phyloP scores from a whole-genome alignment of 2,797 vertebrate species.

The Acanthurus leucopareius region DNA sequence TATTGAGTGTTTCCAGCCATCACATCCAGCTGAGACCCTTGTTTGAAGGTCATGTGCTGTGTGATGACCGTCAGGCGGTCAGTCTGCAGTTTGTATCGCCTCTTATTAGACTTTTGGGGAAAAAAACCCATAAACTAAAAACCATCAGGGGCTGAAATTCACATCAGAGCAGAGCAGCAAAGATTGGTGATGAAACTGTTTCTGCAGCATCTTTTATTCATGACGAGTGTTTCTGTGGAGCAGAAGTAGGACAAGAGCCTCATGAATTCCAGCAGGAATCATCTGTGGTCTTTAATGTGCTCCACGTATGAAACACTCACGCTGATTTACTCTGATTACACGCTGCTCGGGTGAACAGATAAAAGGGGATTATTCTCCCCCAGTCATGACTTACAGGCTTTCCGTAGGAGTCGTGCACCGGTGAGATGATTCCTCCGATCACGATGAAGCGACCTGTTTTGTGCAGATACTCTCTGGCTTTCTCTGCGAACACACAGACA shows the following conservation, averaged over 20 bases:
- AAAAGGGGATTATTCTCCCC: neutral
- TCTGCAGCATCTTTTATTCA: slow-evolving; percentile 74
- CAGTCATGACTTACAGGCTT: slow-evolving; percentile 89
- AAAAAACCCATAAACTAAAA: no score
- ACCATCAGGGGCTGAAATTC: neutral
- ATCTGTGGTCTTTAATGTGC: neutral
- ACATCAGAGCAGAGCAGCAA: neutral
- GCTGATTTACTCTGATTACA: neutral
- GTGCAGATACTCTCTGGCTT: slow-evolving; percentile 96
- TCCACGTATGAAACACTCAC: neutral
- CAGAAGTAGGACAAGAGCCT: slow-evolving; percentile 73
- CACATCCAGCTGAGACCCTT: no score
- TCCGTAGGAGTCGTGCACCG: slow-evolving; percentile 97
- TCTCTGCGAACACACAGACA: slow-evolving; percentile 85
- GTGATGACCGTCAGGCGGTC: no score
- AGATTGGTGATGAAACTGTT: slow-evolving; percentile 29
- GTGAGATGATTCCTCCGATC: slow-evolving; percentile 98
- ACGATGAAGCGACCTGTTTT: slow-evolving; percentile 96
- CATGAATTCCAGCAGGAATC: slow-evolving; percentile 57
- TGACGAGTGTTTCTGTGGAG: slow-evolving; percentile 50
- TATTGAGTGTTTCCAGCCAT: no score
- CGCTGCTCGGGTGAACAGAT: neutral
- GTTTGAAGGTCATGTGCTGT: no score
- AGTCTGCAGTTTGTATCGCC: neutral
- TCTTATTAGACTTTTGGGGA: neutral